These are phyloP conservation scores for Myanophis thanlyinensis DNA, from an alignment of 2,113 vertebrate species.

Conservation along the genomic window DNA sequence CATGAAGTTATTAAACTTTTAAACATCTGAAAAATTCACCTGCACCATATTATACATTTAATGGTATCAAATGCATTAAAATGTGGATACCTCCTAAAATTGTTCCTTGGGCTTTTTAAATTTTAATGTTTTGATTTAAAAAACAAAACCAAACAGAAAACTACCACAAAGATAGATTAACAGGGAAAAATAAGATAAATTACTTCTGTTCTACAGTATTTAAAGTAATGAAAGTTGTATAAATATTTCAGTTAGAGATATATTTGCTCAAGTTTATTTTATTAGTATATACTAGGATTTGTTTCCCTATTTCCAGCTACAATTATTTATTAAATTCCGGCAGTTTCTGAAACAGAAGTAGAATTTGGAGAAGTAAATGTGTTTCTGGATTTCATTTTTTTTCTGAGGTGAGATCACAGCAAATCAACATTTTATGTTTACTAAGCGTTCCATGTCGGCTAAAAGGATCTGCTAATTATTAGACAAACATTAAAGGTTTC, in stretches of 20 bases:
- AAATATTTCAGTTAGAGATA: neutral
- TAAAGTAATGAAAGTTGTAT: neutral
- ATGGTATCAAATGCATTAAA: slow-evolving; percentile 52
- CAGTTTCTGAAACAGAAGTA: neutral
- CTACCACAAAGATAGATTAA: slow-evolving; percentile 42
- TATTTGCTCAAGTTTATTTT: slow-evolving; percentile 1
- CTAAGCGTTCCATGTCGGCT: neutral
- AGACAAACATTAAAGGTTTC: neutral
- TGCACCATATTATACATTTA: slow-evolving; percentile 58
- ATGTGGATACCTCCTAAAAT: slow-evolving; percentile 50
- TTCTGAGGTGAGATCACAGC: neutral
- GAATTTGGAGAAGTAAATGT: neutral
- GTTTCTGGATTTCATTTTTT: neutral
- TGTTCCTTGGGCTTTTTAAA: slow-evolving; percentile 53
- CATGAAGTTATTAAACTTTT: slow-evolving; percentile 68
- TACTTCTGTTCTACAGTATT: neutral
- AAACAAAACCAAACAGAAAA: neutral
- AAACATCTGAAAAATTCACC: slow-evolving; percentile 64
- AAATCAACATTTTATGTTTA: neutral
- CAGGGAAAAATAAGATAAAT: slow-evolving; percentile 38
- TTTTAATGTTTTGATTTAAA: slow-evolving; percentile 59
- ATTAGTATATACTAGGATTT: neutral
- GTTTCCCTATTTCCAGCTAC: neutral
- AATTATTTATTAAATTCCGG: neutral
- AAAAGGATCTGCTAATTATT: neutral